Evolutionary conservation across 1,140 invertebrate species (phyloP).

Genomic region (Bombus superbus): DNA sequence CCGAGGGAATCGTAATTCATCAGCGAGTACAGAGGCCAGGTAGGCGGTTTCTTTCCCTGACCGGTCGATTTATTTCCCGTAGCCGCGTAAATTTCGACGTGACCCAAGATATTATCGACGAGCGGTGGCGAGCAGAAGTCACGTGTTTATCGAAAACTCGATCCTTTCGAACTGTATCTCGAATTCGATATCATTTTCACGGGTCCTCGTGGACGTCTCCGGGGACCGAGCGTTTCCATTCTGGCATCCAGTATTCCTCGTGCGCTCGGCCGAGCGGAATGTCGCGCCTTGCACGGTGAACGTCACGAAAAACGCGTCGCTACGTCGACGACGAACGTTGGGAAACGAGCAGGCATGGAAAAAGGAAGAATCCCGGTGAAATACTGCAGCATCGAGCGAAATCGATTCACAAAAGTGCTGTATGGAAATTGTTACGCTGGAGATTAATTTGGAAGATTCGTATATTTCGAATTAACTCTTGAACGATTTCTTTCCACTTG

Average conservation of each 20-base stretch:
- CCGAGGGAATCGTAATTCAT: slow-evolving; percentile 26
- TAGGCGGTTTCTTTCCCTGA: not conserved
- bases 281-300: slow-evolving; percentile 21
- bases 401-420: not conserved
- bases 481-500: too few species aligned
- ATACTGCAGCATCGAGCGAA: not conserved
- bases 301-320: not conserved
- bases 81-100: slow-evolving; percentile 3
- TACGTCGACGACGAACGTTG: not conserved
- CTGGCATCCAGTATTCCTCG: slow-evolving; percentile 21
- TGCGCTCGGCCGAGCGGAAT: slow-evolving; percentile 33
- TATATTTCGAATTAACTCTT: too few species aligned
- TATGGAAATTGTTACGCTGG: not conserved
- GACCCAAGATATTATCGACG: slow-evolving; percentile 23
- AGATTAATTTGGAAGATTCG: not conserved
- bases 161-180: not conserved
- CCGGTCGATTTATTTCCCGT: slow-evolving; percentile 11
- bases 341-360: not conserved
- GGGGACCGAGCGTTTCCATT: slow-evolving; percentile 43
- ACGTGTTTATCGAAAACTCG: slow-evolving; percentile 30
- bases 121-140: slow-evolving; percentile 7
- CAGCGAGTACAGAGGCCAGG: not conserved
- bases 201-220: slow-evolving; percentile 31
- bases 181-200: slow-evolving; percentile 65
- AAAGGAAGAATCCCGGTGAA: not conserved